Percentiles rank a stretch among this genome's conserved stretches.
phyloP scores from a whole-genome alignment of 1,140 invertebrate genomes.

The Meloidogyne hapla region DNA sequence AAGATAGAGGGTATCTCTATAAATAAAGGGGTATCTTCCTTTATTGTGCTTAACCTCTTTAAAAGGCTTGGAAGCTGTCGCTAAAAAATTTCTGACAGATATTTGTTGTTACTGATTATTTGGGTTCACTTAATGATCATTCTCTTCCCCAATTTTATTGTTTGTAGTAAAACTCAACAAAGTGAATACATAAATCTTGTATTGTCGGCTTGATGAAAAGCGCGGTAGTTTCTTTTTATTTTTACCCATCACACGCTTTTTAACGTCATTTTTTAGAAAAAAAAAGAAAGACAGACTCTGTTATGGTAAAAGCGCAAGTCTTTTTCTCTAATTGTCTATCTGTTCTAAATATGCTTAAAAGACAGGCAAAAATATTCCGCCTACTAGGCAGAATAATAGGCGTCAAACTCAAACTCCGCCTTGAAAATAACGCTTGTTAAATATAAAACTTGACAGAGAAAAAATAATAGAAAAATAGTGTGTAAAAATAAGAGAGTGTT shows the following conservation, averaged over 20 bases:
- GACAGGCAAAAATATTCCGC: not conserved
- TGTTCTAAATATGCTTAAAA: too few species aligned
- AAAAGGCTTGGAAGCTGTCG: too few species aligned
- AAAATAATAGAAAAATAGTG: not conserved
- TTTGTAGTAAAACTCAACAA: not conserved
- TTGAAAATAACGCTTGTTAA: constrained; percentile 16
- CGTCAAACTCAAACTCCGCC: constrained; percentile 30
- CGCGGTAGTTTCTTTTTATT: not conserved
- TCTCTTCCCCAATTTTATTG: not conserved
- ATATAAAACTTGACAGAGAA: constrained; percentile 9
- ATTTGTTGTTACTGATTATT: too few species aligned
- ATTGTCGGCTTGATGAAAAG: constrained; percentile 20
- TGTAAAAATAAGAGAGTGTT: not conserved
- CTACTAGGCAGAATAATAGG: too few species aligned
- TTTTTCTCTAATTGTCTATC: not conserved
- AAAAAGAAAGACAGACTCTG: too few species aligned
- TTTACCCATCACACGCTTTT: not conserved
- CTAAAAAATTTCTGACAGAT: too few species aligned
- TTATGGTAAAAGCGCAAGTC: not conserved
- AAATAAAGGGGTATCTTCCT: too few species aligned
- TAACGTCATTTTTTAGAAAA: not conserved
- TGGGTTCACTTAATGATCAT: not conserved
- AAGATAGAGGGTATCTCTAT: too few species aligned
- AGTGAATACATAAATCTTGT: constrained; percentile 30
- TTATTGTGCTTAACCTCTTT: too few species aligned